Base-by-base conservation (phyloP, 2,888 invertebrate species). In the Empis livida region DNA sequence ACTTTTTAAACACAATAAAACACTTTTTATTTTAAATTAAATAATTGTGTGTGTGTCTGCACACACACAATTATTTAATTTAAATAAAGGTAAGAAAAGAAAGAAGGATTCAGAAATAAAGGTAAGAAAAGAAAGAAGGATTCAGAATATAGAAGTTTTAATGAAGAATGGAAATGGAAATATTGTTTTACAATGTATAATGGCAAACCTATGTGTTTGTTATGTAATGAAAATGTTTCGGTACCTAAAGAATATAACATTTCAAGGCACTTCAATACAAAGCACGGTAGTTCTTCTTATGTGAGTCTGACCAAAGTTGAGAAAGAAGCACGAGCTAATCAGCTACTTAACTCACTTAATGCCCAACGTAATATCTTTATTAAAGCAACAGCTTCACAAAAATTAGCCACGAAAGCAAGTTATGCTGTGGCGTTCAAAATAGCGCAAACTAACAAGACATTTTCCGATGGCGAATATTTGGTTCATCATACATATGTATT, bases 151-250 rank as follows among this genome's bases (percentile, higher is more conserved):
- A 32, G 32, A 32, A 32, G 32, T 6, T n/a, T n/a, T n/a, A n/a
- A n/a, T n/a, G n/a, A n/a, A n/a, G n/a, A n/a, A n/a, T n/a, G n/a
- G n/a, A n/a, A 32, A 32, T 32, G 32, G 32, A 32, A 32, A 32
- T 32, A 32, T 32, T 32, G 32, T 32, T 32, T 32, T 32, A 8
- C 32, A 32, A 32, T 32, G 32, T 32, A 32, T 8, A 32, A 32
- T 32, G 32, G 9, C 32, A 32, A 39, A 39, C 16, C 15, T 17
- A 39, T 20, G 39, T 39, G 39, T 16, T 39, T 39, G 17, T 39
- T 39, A 39, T 39, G 17, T 39, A 39, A 39, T 39, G 39, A 39
- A 39, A 39, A 39, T 39, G 39, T 39, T 39, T 39, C 39, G 10
- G 39, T 20, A 39, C 10, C 39, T 39, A 39, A 39, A 39, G 17